Percentiles rank a stretch among this genome's conserved stretches.
Evolutionary conservation across 2,797 vertebrate species (phyloP).

Genomic region (Schizopygopsis pylzovi): DNA sequence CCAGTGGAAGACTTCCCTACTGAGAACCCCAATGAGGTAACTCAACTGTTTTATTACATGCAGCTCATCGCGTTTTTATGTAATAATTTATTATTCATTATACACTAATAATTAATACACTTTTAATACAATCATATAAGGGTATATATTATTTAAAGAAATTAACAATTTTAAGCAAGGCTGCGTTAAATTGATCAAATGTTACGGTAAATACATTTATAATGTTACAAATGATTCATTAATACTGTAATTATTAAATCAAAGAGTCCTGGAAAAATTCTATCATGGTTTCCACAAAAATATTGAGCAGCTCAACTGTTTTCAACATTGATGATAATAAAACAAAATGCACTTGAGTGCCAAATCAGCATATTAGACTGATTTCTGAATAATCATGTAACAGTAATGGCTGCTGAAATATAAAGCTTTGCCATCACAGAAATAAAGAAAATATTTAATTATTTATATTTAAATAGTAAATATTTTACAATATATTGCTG

Average conservation of each 20-base stretch:
- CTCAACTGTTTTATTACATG: neutral
- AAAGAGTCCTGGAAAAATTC: neutral
- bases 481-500: neutral
- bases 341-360: neutral
- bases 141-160: neutral
- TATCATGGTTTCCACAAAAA: neutral
- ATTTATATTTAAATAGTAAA: no score
- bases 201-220: neutral
- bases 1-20: constrained; percentile 93
- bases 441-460: no score
- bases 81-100: neutral
- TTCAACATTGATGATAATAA: neutral
- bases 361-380: neutral
- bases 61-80: neutral
- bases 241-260: neutral
- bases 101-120: neutral
- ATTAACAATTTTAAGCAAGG: neutral
- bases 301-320: neutral
- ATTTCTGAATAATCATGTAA: neutral
- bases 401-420: no score
- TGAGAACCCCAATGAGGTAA: constrained; percentile 88
- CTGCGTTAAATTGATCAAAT: neutral
- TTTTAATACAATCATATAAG: neutral
- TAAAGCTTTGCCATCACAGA: no score
- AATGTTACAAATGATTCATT: neutral